These are phyloP conservation scores for Drosophila ogumai DNA, from an alignment of 1,140 invertebrate species.

Conservation along the genomic window DNA sequence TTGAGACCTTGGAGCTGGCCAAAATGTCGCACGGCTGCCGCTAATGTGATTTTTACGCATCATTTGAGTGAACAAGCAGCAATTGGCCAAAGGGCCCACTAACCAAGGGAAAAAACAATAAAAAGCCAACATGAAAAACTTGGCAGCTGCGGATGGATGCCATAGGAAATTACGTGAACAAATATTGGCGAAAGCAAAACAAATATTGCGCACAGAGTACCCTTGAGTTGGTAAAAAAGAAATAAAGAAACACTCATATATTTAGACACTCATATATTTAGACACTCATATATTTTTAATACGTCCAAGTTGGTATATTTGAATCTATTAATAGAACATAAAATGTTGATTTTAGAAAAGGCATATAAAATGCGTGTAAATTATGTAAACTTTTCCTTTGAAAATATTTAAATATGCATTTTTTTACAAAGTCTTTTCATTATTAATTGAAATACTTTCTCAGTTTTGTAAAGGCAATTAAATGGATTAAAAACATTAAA, in stretches of 20 bases:
- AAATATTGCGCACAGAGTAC: constrained; percentile 29
- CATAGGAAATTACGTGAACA: constrained; percentile 66
- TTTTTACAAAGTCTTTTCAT: background rate
- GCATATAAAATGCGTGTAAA: constrained; percentile 26
- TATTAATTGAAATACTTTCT: too few relatives aligned
- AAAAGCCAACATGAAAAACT: constrained; percentile 30
- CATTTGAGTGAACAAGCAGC: constrained; percentile 69
- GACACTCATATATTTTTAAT: constrained; percentile 17
- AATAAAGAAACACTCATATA: background rate
- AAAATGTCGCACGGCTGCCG: constrained; percentile 71
- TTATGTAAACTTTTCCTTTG: background rate
- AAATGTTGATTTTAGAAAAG: constrained; percentile 21
- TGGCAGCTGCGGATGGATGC: constrained; percentile 36
- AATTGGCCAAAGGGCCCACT: constrained; percentile 49
- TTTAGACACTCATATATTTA: background rate
- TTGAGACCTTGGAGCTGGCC: constrained; percentile 21
- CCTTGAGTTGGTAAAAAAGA: background rate
- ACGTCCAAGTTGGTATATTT: background rate
- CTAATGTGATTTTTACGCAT: constrained; percentile 80
- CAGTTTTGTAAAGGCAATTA: too few relatives aligned
- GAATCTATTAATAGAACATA: background rate
- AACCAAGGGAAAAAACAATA: constrained; percentile 20
- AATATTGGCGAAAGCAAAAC: constrained; percentile 68
- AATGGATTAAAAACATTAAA: too few relatives aligned
- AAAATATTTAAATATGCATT: constrained; percentile 2